These are phyloP conservation scores for Kryphioiulus occultus DNA, from an alignment of 2,888 invertebrate species.

Conservation along the genomic window DNA sequence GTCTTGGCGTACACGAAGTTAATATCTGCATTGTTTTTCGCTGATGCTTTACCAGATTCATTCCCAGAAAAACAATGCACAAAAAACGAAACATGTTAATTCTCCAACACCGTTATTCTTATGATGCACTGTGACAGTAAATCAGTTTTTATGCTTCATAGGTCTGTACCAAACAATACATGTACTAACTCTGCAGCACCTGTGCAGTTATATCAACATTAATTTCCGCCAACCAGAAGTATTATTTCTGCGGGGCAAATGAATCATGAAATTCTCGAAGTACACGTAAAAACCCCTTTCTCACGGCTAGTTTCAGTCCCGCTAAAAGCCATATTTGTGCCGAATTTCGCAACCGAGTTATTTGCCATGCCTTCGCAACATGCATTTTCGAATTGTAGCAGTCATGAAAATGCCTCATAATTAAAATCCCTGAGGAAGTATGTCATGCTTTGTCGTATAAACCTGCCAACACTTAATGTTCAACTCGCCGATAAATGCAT, in stretches of 20 bases:
- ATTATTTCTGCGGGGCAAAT: background rate
- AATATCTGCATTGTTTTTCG: background rate
- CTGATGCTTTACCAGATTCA: background rate
- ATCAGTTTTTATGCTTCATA: background rate
- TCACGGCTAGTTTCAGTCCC: background rate
- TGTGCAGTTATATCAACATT: background rate
- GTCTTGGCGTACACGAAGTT: background rate
- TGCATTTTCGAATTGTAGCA: conserved; percentile 20
- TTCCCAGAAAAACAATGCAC: background rate
- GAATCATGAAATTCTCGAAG: conserved; percentile 16
- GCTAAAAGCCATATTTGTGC: background rate
- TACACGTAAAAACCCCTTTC: conserved; percentile 14
- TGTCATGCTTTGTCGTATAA: conserved; percentile 33
- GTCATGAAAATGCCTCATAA: conserved; percentile 20
- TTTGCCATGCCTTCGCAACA: conserved; percentile 8
- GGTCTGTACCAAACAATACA: background rate
- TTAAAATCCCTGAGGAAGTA: conserved; percentile 39
- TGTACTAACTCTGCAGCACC: background rate
- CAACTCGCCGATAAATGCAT: background rate
- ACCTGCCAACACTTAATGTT: background rate
- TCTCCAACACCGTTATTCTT: background rate
- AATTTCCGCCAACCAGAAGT: background rate
- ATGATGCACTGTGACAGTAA: background rate
- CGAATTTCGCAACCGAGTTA: conserved; percentile 5
- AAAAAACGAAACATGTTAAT: background rate